These are phyloP conservation scores for Dione vanillae DNA, from an alignment of 2,888 invertebrate genomes.

Conservation along the genomic window DNA sequence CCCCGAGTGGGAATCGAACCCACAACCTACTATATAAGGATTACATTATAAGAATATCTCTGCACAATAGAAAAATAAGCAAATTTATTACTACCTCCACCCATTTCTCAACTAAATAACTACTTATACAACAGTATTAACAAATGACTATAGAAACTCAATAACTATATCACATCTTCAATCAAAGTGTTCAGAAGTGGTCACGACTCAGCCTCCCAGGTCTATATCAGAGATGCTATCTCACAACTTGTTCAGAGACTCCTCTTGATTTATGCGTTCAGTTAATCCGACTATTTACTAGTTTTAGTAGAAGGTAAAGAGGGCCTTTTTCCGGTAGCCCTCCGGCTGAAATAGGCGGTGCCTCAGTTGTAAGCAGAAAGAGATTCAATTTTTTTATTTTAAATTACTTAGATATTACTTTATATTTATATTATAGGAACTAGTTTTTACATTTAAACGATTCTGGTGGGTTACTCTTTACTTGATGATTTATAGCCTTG, in stretches of 20 bases:
- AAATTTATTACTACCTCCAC: background rate
- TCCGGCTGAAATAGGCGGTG: constrained; percentile 53
- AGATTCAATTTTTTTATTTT: constrained; percentile 28
- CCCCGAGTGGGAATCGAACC: too few species aligned
- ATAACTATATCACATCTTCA: constrained; percentile 36
- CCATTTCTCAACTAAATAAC: background rate
- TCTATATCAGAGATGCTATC: constrained; percentile 51
- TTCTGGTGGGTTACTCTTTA: too few species aligned
- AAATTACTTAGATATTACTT: background rate
- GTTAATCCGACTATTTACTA: constrained; percentile 83
- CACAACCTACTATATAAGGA: too few species aligned
- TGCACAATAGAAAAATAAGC: background rate
- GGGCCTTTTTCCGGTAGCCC: constrained; percentile 74
- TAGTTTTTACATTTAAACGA: too few species aligned
- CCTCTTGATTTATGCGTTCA: constrained; percentile 73
- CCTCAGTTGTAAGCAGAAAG: constrained; percentile 46
- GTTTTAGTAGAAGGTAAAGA: constrained; percentile 80
- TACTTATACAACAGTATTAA: background rate
- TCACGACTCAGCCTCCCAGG: constrained; percentile 38
- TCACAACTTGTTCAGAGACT: constrained; percentile 49
- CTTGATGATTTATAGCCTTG: too few species aligned
- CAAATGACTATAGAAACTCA: constrained; percentile 19
- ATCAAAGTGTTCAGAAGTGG: constrained; percentile 39
- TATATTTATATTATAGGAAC: too few species aligned
- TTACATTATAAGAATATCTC: too few species aligned